Conservation (phyloP, 2,113 vertebrate species). For the Ophiodon elongatus region DNA sequence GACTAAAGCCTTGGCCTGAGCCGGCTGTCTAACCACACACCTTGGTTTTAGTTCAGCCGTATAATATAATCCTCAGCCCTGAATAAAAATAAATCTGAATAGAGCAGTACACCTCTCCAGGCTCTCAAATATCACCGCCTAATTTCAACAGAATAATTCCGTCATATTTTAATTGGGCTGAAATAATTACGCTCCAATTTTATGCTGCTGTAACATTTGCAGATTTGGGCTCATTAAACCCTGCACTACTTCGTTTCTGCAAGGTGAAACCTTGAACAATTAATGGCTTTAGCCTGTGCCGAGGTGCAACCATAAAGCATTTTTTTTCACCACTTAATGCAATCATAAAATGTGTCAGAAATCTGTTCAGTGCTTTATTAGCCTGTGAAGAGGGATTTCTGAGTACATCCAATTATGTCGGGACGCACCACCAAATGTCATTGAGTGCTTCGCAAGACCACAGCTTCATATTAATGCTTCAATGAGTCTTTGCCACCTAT, state of each 20-base stretch:
- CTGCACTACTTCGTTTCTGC: constrained; percentile 60
- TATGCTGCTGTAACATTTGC: constrained; percentile 72
- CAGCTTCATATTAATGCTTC: constrained; percentile 40
- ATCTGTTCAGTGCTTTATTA: constrained; percentile 62
- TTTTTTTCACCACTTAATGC: constrained; percentile 57
- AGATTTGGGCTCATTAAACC: constrained; percentile 69
- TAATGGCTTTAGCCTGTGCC: constrained; percentile 65
- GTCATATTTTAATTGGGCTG: constrained; percentile 68
- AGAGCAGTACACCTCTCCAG: constrained; percentile 28
- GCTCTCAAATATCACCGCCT: constrained; percentile 49
- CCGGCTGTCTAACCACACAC: background rate
- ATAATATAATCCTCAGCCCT: constrained; percentile 19
- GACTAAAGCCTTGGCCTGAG: constrained; percentile 5
- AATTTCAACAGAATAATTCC: constrained; percentile 68
- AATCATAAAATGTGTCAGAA: constrained; percentile 77
- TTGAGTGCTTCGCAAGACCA: constrained; percentile 42
- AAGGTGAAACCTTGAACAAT: constrained; percentile 75
- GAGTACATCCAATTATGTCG: constrained; percentile 66
- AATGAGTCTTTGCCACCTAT: constrained; percentile 51
- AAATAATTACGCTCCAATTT: constrained; percentile 69
- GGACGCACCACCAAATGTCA: constrained; percentile 64
- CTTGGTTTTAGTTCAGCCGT: constrained; percentile 30
- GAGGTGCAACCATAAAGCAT: constrained; percentile 61
- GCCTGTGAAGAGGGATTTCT: constrained; percentile 61
- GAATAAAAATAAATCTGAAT: constrained; percentile 25